phyloP scores from a whole-genome alignment of 2,888 invertebrate species.

The Heliconius sara region DNA sequence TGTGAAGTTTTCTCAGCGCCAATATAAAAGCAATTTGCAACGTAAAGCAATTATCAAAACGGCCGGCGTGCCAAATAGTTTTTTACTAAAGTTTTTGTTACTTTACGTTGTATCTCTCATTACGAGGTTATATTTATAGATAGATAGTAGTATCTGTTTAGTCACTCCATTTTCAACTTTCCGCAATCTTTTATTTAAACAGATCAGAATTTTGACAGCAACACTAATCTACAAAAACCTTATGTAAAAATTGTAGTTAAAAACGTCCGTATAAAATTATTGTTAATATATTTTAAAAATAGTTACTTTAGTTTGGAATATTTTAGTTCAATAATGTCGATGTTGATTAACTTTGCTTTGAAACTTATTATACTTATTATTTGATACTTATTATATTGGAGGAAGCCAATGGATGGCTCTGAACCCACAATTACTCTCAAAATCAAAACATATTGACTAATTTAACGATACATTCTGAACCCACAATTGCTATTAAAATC shows the following conservation, averaged over 20 bases:
- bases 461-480: not conserved
- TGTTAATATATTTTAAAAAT: not conserved
- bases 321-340: not conserved
- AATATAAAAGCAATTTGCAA: constrained; percentile 11
- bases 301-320: not conserved
- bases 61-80: not conserved
- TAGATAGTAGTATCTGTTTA: not conserved
- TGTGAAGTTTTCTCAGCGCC: not conserved
- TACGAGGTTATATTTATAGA: too few relatives aligned
- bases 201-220: not conserved
- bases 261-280: not conserved
- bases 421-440: not conserved
- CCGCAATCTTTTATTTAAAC: not conserved
- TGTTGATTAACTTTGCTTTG: not conserved
- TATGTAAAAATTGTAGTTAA: not conserved
- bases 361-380: not conserved
- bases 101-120: too few relatives aligned
- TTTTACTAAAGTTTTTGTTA: not conserved
- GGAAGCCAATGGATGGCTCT: constrained; percentile 1
- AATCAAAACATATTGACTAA: not conserved
- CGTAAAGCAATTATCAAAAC: constrained; percentile 10
- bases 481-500: not conserved
- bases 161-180: not conserved
- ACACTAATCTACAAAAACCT: not conserved
- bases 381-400: too few relatives aligned